phyloP scores from a whole-genome alignment of 2,113 vertebrate genomes.

The Macaca nemestrina region DNA sequence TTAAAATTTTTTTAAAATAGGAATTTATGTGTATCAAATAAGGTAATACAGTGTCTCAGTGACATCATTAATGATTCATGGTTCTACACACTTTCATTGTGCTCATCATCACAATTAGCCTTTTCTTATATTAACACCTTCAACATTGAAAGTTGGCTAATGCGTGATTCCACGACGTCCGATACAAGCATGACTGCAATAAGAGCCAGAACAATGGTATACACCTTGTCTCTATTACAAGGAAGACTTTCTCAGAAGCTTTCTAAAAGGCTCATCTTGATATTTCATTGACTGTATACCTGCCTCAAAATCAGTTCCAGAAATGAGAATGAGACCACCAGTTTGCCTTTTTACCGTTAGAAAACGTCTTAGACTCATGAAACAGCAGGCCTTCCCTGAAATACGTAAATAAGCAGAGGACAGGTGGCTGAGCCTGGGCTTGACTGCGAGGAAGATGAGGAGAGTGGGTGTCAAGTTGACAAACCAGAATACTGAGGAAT shows the following conservation, averaged over 20 bases:
- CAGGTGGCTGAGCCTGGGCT: fast-evolving
- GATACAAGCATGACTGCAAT: fast-evolving
- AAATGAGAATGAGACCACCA: neutral
- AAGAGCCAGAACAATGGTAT: fast-evolving
- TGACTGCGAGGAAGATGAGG: neutral
- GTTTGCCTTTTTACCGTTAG: neutral
- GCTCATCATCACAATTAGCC: fast-evolving
- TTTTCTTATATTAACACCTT: neutral
- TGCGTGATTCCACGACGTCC: neutral
- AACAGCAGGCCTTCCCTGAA: neutral
- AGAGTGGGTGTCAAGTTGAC: no score
- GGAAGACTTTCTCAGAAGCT: neutral
- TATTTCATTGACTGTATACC: no score
- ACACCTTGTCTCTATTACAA: neutral
- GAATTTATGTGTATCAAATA: neutral
- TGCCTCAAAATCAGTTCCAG: neutral
- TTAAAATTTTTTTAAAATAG: neutral
- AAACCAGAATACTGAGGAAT: neutral
- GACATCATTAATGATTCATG: fast-evolving
- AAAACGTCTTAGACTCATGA: fast-evolving
- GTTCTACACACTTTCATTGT: neutral
- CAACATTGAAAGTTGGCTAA: neutral
- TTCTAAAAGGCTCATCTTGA: fast-evolving
- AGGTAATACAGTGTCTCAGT: fast-evolving
- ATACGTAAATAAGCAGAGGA: neutral